Evolutionary conservation across 2,888 invertebrate genomes (phyloP).

Genomic region (Chydorus sphaericus): DNA sequence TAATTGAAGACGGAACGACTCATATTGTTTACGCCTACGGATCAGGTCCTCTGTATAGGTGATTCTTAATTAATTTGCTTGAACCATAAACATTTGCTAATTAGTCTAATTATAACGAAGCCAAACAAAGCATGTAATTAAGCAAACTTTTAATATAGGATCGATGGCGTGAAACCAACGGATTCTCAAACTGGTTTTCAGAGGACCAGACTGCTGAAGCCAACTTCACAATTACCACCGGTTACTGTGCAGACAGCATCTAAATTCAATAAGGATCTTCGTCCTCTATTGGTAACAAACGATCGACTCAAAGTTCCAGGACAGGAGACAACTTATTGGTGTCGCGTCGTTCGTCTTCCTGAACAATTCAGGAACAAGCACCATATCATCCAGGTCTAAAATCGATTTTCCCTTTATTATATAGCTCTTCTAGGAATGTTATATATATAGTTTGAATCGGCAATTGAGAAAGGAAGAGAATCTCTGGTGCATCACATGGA

Average conservation of each 20-base stretch:
- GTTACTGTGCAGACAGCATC: conserved; percentile 26
- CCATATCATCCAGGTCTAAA: conserved; percentile 66
- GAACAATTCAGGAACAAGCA: conserved; percentile 42
- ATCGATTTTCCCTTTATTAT: conserved; percentile 12
- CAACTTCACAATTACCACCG: conserved; percentile 26
- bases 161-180: conserved; percentile 44
- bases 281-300: conserved; percentile 42
- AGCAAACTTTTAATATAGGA: background rate
- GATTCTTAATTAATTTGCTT: conserved; percentile 15
- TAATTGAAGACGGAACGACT: conserved; percentile 54
- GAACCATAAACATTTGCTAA: background rate
- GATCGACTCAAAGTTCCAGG: conserved; percentile 57
- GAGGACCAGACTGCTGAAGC: conserved; percentile 53
- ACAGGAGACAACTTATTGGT: conserved; percentile 94
- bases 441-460: conserved; percentile 57
- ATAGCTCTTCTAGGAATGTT: background rate
- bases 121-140: too few relatives aligned
- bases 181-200: conserved; percentile 52
- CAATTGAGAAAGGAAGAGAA: conserved; percentile 63
- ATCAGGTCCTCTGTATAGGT: conserved; percentile 48
- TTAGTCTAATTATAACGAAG: background rate
- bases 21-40: conserved; percentile 76
- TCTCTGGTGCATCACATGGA: conserved; percentile 97
- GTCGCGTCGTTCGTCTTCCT: conserved; percentile 68
- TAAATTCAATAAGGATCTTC: background rate